These are phyloP conservation scores for Takifugu rubripes DNA, from an alignment of 2,797 vertebrate species.

Conservation along the genomic window DNA sequence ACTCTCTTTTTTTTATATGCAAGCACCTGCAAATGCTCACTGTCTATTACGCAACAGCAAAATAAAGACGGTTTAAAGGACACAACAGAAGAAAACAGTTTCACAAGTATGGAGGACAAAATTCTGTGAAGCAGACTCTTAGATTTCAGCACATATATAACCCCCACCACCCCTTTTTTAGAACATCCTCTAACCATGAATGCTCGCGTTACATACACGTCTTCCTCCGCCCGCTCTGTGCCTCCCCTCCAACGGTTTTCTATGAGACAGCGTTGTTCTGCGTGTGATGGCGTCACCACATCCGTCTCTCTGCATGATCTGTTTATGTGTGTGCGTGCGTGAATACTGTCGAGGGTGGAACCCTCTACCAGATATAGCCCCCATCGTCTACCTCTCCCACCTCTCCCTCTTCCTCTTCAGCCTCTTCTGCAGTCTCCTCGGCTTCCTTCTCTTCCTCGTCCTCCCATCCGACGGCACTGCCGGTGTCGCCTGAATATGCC, in stretches of 20 bases:
- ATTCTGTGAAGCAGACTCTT: constrained; percentile 45
- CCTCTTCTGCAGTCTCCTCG: constrained; percentile 89
- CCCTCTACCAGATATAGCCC: constrained; percentile 96
- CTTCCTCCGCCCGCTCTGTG: constrained; percentile 34
- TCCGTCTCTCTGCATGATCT: constrained; percentile 61
- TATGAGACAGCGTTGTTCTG: constrained; percentile 58
- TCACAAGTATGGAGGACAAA: constrained; percentile 78
- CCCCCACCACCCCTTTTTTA: constrained; percentile 33
- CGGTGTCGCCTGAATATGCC: constrained; percentile 92
- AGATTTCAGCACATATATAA: constrained; percentile 17
- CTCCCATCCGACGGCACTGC: constrained; percentile 95
- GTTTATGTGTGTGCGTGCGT: constrained; percentile 46
- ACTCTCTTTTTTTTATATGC: constrained; percentile 33
- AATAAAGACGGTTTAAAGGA: constrained; percentile 67
- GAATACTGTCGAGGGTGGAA: constrained; percentile 3
- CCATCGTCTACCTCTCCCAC: constrained; percentile 90
- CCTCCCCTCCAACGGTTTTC: constrained; percentile 33
- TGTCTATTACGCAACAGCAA: constrained; percentile 67
- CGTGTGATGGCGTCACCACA: constrained; percentile 56
- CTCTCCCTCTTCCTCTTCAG: constrained; percentile 91
- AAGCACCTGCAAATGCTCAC: constrained; percentile 55
- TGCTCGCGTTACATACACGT: constrained; percentile 36
- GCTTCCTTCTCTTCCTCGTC: constrained; percentile 95
- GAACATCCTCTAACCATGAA: constrained; percentile 56
- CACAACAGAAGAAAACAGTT: constrained; percentile 72